Percentiles rank a stretch among this genome's conserved stretches.
Evolutionary conservation across 2,888 invertebrate species (phyloP).

Genomic region (Pinctada fucata): DNA sequence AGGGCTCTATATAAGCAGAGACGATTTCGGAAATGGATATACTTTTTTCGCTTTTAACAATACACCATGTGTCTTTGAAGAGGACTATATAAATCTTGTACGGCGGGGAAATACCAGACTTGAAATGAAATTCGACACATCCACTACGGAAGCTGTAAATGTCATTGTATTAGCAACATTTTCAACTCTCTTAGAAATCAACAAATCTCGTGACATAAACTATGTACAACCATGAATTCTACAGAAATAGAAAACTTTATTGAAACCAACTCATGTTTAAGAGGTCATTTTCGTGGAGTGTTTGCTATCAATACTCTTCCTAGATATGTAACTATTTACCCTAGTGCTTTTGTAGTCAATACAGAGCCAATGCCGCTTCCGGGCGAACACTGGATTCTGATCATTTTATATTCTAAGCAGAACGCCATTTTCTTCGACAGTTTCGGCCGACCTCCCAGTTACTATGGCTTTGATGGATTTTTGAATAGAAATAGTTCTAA

Average conservation of each 20-base stretch:
- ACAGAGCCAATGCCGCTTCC: constrained; percentile 11
- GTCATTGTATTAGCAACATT: not conserved
- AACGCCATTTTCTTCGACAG: constrained; percentile 23
- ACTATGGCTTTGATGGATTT: constrained; percentile 3
- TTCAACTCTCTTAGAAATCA: constrained; percentile 2
- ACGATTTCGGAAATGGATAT: constrained; percentile 12
- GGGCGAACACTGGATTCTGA: constrained; percentile 23
- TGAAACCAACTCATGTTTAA: not conserved
- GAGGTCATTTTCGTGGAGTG: constrained; percentile 8
- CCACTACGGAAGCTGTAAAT: constrained; percentile 2
- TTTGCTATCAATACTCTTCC: constrained; percentile 20
- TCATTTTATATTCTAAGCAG: not conserved
- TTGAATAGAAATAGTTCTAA: not conserved
- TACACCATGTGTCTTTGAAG: constrained; percentile 10
- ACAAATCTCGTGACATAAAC: constrained; percentile 3
- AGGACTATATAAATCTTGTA: constrained; percentile 18
- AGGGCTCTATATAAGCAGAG: constrained; percentile 11
- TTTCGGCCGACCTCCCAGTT: constrained; percentile 4
- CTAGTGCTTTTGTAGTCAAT: constrained; percentile 17
- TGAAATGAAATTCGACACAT: constrained; percentile 16
- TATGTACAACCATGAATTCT: constrained; percentile 26
- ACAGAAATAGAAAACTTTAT: constrained; percentile 5
- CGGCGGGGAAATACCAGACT: constrained; percentile 12
- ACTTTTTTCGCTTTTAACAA: constrained; percentile 11
- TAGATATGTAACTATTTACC: not conserved